These are phyloP conservation scores for Scartelaos histophorus DNA, from an alignment of 2,113 vertebrate species.

Conservation along the genomic window DNA sequence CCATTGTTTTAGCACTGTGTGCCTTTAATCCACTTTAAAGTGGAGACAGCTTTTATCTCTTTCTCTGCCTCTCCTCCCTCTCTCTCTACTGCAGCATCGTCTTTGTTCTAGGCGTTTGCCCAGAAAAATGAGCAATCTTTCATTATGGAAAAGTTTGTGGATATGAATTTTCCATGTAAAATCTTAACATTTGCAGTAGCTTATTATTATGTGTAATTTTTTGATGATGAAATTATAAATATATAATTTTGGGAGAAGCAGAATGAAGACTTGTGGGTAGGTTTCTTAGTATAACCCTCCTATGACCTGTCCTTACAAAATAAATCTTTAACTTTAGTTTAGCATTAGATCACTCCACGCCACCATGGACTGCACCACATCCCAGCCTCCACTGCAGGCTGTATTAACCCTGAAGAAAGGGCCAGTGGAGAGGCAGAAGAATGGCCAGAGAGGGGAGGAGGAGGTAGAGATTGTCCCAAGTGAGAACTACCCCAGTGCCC, in stretches of 20 bases:
- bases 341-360: conserved; percentile 75
- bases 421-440: conserved; percentile 54
- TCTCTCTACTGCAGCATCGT: conserved; percentile 15
- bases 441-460: conserved; percentile 65
- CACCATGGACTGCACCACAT: conserved; percentile 71
- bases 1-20: conserved; percentile 82
- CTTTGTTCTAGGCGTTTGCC: conserved; percentile 27
- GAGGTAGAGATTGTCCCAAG: conserved; percentile 78
- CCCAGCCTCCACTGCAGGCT: conserved; percentile 67
- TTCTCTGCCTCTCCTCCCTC: conserved; percentile 23
- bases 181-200: not conserved
- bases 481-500: conserved; percentile 57
- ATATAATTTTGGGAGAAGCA: not conserved
- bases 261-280: no score
- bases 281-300: no score
- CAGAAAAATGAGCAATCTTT: not conserved
- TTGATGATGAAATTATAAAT: not conserved
- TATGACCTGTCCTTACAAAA: conserved; percentile 19
- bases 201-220: not conserved
- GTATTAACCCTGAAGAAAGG: conserved; percentile 73
- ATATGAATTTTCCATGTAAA: not conserved
- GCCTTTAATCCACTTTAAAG: conserved; percentile 84
- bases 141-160: not conserved
- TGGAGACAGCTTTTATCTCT: conserved; percentile 78
- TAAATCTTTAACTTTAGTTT: conserved; percentile 61